Base-by-base conservation (phyloP, 2,113 vertebrate genomes). In the Myrmophylax atrothorax region DNA sequence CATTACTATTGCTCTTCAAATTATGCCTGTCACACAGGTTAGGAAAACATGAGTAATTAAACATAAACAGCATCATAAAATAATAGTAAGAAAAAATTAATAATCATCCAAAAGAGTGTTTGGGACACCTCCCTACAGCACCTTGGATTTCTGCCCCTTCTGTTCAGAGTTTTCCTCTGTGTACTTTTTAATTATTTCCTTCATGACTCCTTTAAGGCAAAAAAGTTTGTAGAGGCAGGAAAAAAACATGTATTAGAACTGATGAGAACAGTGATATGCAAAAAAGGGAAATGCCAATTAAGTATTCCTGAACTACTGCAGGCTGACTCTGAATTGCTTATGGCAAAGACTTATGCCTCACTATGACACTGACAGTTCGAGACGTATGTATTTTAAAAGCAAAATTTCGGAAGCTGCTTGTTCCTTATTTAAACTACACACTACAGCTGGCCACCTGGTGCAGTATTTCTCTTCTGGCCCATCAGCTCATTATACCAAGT, bases 11-110 rank as follows among this genome's bases (percentile, higher is more conserved):
- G 86, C 94, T 97, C 68, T 90, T 97, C 66, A 84, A 85, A 95
- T 90, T 82, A 95, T 46, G 86, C 86, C 92, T 96, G 80, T 95
- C 95, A 94, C 75, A 92, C 84, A 87, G 95, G 90, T 96, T 95
- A 97, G 94, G 85, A 94, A 94, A 90, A 95, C 78, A 91, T 58
- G 67, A 94, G 94, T 92, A 97, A 97, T 97, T 95, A 93, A 91
- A 91, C 64, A 93, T 87, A 88, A 97, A 85, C 87, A 95, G 59
- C 14, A 0, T 74, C 78, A 91, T 58, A 76, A 96, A 94, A 75
- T 95, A 90, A 81, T 74, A 87, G 91, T 97, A 93, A 95, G 87
- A 89, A 84, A 94, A 84, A 91, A 94, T 94, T 94, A 97, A 96
- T 91, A 96, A 97, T 84, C 23, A 94, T 87, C 84, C 86, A 49